Evolutionary conservation across 2,113 vertebrate species (phyloP), one percentile per base, ranked within the genome.

Genomic region (Phocoena phocoena): DNA sequence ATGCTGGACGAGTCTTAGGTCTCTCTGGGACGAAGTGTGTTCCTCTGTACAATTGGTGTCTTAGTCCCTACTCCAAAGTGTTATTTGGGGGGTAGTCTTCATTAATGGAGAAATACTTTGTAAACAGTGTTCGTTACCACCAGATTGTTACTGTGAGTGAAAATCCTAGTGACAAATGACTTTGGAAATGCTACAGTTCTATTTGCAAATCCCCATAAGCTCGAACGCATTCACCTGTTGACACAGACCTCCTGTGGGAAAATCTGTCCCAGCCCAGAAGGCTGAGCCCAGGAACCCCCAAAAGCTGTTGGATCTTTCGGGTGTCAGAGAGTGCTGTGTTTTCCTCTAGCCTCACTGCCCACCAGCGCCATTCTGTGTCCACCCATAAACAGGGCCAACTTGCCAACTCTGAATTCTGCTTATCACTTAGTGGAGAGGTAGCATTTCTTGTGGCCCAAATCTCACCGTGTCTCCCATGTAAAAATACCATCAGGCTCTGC

Each of bases 201-300:
- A 2, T 58, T 44, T 83, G 60, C n/a, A 20, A 88, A 67, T 33
- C 6, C 11, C 8, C 28, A 5, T 10, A 41, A 4, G 28, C 62
- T 55, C 28, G 15, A 13, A 38, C 5, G 53, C 0, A 0, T 44
- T 4, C 5, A 0, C n/a, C 4, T 41, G 36, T 47, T 55, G 62
- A 81, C 3, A 28, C 8, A 6, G 26, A 53, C 7, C 5, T 73
- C 74, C 20, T 8, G 8, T 21, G 4, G 11, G 36, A 11, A 1
- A 0, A 47, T 44, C 26, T 81, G 26, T 65, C 36, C 33, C 6
- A 68, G 74, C 23, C 25, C 28, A 31, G 55, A 68, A 80, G 1
- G 38, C 31, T 25, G 44, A 67, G 82, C n/a, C 71, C 26, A n/a
- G 23, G 6, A 26, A 4, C 4, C 8, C 36, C 71, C 26, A 31